These are phyloP conservation scores for Mola mola DNA, from an alignment of 2,113 vertebrate species.

Conservation along the genomic window DNA sequence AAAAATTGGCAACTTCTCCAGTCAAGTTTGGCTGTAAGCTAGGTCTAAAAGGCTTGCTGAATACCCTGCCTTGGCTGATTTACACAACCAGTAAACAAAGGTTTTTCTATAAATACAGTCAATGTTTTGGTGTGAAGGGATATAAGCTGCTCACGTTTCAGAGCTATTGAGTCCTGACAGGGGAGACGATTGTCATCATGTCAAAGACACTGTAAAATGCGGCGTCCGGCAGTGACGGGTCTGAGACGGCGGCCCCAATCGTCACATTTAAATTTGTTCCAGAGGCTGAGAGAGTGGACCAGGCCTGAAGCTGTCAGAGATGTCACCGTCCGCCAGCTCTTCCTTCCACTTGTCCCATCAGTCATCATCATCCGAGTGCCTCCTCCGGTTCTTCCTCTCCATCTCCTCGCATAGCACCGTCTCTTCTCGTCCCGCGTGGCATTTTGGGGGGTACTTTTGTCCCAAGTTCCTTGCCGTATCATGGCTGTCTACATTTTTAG, in stretches of 20 bases:
- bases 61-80: not conserved
- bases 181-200: not conserved
- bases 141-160: not conserved
- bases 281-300: conserved; percentile 24
- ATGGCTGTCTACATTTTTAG: conserved; percentile 22
- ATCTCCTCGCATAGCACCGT: conserved; percentile 22
- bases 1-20: not conserved
- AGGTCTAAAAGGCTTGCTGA: not conserved
- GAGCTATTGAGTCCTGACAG: not conserved
- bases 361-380: conserved; percentile 41
- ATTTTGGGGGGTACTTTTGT: conserved; percentile 39
- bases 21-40: not conserved
- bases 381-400: conserved; percentile 28
- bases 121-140: not conserved
- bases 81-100: not conserved
- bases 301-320: conserved; percentile 46
- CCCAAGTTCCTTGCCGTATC: conserved; percentile 15
- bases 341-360: conserved; percentile 36
- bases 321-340: conserved; percentile 46
- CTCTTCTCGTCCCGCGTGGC: conserved; percentile 22
- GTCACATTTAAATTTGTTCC: conserved; percentile 59
- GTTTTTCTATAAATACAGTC: not conserved
- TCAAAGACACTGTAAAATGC: conserved; percentile 29
- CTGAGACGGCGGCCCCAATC: conserved; percentile 11
- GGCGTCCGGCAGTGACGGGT: conserved; percentile 6